Base-by-base conservation (phyloP, 2,797 vertebrate genomes). In the Gallinago stenura region DNA sequence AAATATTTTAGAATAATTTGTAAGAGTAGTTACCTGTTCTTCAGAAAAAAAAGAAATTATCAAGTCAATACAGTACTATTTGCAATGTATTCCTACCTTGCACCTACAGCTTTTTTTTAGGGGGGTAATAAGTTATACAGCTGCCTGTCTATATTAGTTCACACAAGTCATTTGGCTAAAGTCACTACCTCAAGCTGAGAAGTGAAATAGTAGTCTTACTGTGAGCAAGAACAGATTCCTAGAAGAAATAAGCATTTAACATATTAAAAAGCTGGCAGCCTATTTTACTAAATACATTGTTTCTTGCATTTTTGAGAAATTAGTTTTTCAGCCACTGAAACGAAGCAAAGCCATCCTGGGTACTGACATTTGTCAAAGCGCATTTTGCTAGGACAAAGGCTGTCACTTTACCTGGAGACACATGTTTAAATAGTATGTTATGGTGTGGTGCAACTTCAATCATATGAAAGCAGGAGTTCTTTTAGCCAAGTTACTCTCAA, bases 1-100 rank as follows among this genome's bases (percentile, higher is more conserved):
- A 97, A 91, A 97, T 21, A 94, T 93, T 81, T 75, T 16, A 71
- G 24, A 70, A 89, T 39, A 19, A 94, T 48, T 91, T 54, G 15
- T 68, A 69, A 76, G 43, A 64, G 65, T 62, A 62, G 65, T 31
- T 75, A 75, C 5, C 25, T 31, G 88, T 6, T 8, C 26, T 56
- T 78, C 75, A 91, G 53, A 28, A 91, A 57, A 19, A 26, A 71
- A 19, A 12, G 11, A n/a, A 12, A n/a, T 28, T 35, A 71, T 73
- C 20, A 65, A 21, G n/a, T 37, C 45, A 95, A 45, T 12, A 77
- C 26, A 31, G 80, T 53, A 83, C 20, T 75, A 43, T 43, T 83
- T 61, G 53, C 46, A 78, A 22, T 28, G 22, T 4, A 64, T 7
- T 43, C n/a, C 22, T 51, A 25, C 2, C 2, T 26, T 50, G 19